Conservation (phyloP, 2,888 invertebrate genomes). For the Melieria picta region DNA sequence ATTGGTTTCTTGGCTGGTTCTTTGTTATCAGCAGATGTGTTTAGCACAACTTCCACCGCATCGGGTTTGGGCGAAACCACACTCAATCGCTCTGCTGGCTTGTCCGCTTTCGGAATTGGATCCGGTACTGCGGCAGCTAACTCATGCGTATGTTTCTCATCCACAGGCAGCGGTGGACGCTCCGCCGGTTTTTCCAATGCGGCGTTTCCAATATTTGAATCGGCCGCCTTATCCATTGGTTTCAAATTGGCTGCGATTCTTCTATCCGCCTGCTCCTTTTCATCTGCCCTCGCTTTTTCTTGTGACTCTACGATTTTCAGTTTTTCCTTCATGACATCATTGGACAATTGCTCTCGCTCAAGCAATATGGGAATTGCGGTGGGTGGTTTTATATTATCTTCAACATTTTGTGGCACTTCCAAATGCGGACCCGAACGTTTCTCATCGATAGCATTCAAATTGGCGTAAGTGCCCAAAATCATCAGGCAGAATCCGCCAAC, state of each 20-base stretch:
- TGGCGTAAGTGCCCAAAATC: slow-evolving; percentile 91
- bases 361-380: background rate
- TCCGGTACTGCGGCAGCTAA: background rate
- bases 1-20: background rate
- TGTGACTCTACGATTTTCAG: background rate
- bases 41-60: background rate
- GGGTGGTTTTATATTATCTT: slow-evolving; percentile 13
- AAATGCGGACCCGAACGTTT: slow-evolving; percentile 64
- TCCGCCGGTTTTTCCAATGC: background rate
- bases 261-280: background rate
- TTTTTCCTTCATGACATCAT: background rate
- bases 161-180: slow-evolving; percentile 55
- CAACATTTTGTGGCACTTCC: slow-evolving; percentile 37
- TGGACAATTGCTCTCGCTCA: background rate
- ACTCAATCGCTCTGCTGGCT: slow-evolving; percentile 8
- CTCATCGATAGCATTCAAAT: slow-evolving; percentile 79
- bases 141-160: slow-evolving; percentile 45
- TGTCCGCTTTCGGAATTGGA: slow-evolving; percentile 27
- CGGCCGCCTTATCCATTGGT: background rate
- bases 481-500: slow-evolving; percentile 86
- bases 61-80: slow-evolving; percentile 15
- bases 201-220: too few relatives aligned
- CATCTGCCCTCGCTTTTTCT: background rate
- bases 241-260: background rate
- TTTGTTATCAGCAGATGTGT: background rate